Base-by-base conservation (phyloP, 2,888 invertebrate species). In the Ochropleura leucogaster region DNA sequence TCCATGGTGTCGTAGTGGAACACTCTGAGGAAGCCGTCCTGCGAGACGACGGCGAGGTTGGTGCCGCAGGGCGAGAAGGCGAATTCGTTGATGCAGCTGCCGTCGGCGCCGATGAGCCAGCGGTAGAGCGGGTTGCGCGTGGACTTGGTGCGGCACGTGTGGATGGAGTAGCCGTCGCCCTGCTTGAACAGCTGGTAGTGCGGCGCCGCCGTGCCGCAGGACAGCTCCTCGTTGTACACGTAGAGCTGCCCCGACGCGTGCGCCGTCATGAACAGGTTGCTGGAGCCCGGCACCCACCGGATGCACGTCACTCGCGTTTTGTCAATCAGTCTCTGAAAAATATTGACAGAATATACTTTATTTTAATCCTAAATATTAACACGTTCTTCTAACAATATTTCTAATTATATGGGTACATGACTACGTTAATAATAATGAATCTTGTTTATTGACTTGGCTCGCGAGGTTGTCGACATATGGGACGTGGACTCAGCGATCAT, bases 1-100 rank as follows among this genome's bases (percentile, higher is more conserved):
- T 99, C 99, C 99, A 99, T 99, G 49, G 98, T 98, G 92, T 99
- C 98, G 94, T 99, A 99, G 92, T 99, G 99, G 96, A 99, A 99
- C 74, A 99, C 98, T 82, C 99, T 96, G 57, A 99, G 97, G 93
- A 99, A 98, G 20, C 99, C 99, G 96, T 99, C 99, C 93, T 99
- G 99, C 42, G 99, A 98, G 4, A 99, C 99, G 63, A 99, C 98
- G 9, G 99, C 99, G 86, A 99, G 95, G 95, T 99, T 98, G 72
- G 98, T 97, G 55, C 98, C 98, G 95, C 99, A 99, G 0, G 99
- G 99, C 63, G 99, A 99, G 94, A 99, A 99, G 74, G 98, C 98
- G 95, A 99, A 98, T 95, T 99, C 99, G 94, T 99, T 99, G 90
- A 99, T 98, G 90, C 97, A 97, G 92, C 97, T 97, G 85, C 98